Conservation (phyloP, 2,113 vertebrate species). For the Dicrurus megarhynchus region DNA sequence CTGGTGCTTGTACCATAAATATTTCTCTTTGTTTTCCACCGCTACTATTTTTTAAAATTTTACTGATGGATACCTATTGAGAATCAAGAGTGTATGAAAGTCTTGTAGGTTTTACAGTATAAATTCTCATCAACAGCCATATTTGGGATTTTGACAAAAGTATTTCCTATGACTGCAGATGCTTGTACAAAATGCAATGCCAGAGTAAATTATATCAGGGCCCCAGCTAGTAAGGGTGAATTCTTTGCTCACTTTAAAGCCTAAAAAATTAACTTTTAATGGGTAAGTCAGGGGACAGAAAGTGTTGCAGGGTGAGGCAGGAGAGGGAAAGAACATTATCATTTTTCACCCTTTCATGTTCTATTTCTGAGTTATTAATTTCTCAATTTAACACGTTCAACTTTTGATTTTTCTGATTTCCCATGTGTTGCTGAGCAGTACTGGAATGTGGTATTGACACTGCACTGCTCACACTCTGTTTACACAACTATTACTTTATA, state of each 20-base stretch:
- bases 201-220: not conserved
- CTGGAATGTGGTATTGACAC: not conserved
- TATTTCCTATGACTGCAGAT: not conserved
- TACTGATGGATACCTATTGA: not conserved
- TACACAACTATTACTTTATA: not conserved
- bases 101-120: not conserved
- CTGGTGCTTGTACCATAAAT: not conserved
- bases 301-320: not conserved
- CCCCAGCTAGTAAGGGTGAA: not conserved
- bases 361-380: constrained; percentile 5
- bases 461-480: not conserved
- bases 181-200: not conserved
- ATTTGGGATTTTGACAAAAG: not conserved
- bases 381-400: not conserved
- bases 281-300: not conserved
- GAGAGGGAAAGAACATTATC: not conserved
- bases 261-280: not conserved
- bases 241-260: not conserved
- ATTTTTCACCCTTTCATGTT: not conserved
- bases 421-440: not conserved
- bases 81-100: not conserved
- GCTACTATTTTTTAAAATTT: not conserved
- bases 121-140: not conserved
- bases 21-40: not conserved
- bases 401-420: not conserved